phyloP scores from a whole-genome alignment of 2,888 invertebrate genomes.

The Heliconius erato region DNA sequence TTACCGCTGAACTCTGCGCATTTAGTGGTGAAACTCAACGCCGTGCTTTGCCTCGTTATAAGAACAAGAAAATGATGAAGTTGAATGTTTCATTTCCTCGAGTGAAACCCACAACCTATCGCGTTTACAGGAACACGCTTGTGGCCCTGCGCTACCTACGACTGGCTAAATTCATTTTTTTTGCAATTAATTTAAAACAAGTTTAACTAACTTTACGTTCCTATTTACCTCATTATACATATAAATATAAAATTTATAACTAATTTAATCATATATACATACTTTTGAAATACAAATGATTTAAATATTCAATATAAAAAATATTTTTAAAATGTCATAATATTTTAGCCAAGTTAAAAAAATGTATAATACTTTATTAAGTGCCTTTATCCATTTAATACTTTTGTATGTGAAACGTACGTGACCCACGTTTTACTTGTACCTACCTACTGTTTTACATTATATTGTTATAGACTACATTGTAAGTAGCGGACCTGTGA shows the following conservation, averaged over 20 bases:
- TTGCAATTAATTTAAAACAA: too few species aligned
- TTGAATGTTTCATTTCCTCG: too few species aligned
- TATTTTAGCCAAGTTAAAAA: not conserved
- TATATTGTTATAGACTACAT: not conserved
- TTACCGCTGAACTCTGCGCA: too few species aligned
- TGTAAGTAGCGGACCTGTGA: not conserved
- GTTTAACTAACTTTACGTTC: too few species aligned
- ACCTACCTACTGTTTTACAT: not conserved
- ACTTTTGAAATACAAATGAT: too few species aligned
- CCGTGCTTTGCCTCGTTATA: too few species aligned
- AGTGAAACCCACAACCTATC: too few species aligned
- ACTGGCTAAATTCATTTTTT: too few species aligned
- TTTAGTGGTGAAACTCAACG: too few species aligned
- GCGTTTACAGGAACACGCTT: too few species aligned
- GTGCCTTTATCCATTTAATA: not conserved
- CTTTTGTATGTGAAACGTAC: not conserved
- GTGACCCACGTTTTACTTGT: constrained; percentile 15
- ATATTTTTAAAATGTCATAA: not conserved
- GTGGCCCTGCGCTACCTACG: too few species aligned
- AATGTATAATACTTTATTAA: not conserved
- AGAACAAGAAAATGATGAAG: too few species aligned
- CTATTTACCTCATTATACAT: not conserved
- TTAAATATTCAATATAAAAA: not conserved
- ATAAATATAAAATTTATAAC: not conserved
- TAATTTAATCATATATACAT: not conserved